phyloP scores from a whole-genome alignment of 2,113 vertebrate genomes.

The Chaetodon auriga region DNA sequence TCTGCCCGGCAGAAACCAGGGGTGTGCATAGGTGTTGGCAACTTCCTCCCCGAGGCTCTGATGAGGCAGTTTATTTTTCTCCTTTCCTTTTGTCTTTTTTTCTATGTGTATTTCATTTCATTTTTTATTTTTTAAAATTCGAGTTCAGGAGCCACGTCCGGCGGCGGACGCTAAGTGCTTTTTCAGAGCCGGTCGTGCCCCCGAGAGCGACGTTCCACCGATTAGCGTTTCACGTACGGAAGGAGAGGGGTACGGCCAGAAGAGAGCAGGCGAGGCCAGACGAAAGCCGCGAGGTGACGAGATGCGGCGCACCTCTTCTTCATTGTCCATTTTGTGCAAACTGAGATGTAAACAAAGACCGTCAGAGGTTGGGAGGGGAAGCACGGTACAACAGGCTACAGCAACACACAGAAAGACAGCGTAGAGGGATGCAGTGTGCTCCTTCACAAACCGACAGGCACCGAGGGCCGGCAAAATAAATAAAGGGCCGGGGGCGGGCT shows the following conservation, averaged over 20 bases:
- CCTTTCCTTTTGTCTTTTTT: background rate
- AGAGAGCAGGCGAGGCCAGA: conserved; percentile 9
- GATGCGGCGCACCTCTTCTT: conserved; percentile 43
- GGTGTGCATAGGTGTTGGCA: conserved; percentile 81
- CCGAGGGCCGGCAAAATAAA: conserved; percentile 62
- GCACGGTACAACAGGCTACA: conserved; percentile 39
- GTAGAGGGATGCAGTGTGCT: conserved; percentile 56
- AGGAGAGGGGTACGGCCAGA: conserved; percentile 4
- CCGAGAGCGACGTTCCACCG: conserved; percentile 18
- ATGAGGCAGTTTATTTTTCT: conserved; percentile 52
- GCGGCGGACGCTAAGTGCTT: conserved; percentile 29
- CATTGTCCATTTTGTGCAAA: conserved; percentile 80
- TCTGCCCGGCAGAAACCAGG: conserved; percentile 65
- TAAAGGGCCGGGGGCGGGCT: background rate
- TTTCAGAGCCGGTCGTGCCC: conserved; percentile 12
- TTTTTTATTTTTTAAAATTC: conserved; percentile 2
- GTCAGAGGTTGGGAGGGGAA: conserved; percentile 31
- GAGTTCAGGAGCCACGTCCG: conserved; percentile 24
- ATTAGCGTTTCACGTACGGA: conserved; percentile 3
- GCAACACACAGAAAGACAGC: conserved; percentile 37
- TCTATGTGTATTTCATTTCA: background rate
- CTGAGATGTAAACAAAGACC: conserved; percentile 79
- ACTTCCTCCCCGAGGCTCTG: conserved; percentile 60
- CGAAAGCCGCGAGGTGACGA: conserved; percentile 19
- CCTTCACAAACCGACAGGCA: conserved; percentile 76